Conservation (phyloP, 2,797 vertebrate species). For the Falco peregrinus region DNA sequence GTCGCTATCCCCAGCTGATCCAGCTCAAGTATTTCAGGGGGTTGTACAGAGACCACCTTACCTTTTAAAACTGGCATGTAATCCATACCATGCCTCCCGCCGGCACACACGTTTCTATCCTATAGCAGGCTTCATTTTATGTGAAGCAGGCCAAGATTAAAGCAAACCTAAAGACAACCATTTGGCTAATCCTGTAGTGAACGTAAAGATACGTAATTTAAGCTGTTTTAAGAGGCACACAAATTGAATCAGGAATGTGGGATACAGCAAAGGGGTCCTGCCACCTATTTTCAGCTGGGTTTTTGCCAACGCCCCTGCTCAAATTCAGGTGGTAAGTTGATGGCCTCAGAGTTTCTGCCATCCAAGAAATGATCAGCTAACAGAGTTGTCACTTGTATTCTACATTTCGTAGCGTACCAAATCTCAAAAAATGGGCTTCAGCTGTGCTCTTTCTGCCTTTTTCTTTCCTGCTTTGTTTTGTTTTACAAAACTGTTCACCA, state of each 20-base stretch:
- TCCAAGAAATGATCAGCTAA: neutral
- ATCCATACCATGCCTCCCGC: neutral
- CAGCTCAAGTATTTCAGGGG: neutral
- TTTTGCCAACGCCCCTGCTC: neutral
- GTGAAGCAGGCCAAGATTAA: neutral
- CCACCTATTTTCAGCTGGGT: neutral
- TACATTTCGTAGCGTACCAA: neutral
- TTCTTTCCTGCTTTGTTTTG: neutral
- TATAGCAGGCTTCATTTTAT: neutral
- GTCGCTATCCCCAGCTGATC: neutral
- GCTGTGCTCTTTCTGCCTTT: neutral
- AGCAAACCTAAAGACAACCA: neutral
- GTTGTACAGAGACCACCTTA: neutral
- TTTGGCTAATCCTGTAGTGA: neutral
- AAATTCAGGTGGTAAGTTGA: neutral
- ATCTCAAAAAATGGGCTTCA: neutral
- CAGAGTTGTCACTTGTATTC: neutral
- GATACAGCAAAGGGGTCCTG: neutral
- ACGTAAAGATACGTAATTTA: neutral
- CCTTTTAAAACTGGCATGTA: neutral
- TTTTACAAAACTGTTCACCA: neutral
- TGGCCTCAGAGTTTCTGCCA: neutral
- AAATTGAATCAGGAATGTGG: neutral
- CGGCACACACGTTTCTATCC: neutral
- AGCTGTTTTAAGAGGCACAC: neutral